Evolutionary conservation across 2,113 vertebrate species (phyloP).

Genomic region (Phocoena sinus): DNA sequence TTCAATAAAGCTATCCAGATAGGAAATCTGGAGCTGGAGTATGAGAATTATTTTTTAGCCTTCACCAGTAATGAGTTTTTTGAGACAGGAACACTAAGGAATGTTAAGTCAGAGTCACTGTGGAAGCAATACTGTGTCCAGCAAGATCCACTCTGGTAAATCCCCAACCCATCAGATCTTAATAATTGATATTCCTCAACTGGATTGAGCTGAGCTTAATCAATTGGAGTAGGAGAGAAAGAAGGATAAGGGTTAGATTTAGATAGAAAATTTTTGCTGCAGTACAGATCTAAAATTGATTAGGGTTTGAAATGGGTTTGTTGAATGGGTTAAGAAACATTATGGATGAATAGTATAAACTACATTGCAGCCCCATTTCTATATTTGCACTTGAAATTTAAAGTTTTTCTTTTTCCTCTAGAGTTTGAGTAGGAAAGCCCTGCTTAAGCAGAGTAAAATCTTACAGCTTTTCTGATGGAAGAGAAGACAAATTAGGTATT

Average conservation of each 20-base stretch:
- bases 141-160: background rate
- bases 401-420: background rate
- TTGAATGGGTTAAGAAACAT: background rate
- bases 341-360: background rate
- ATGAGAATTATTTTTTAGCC: constrained; percentile 10
- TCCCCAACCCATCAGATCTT: background rate
- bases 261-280: background rate
- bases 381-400: background rate
- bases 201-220: background rate
- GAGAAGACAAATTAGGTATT: background rate
- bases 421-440: background rate
- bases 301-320: background rate
- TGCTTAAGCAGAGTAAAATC: background rate
- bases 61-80: constrained; percentile 18
- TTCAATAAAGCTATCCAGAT: constrained; percentile 42
- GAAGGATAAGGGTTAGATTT: background rate
- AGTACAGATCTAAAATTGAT: background rate
- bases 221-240: background rate
- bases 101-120: background rate
- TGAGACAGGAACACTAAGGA: background rate
- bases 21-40: constrained; percentile 24
- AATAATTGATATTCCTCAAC: constrained; percentile 1
- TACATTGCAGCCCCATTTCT: background rate
- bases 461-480: background rate
- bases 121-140: background rate